Conservation (phyloP, 2,113 vertebrate species). For the Asarcornis scutulata region DNA sequence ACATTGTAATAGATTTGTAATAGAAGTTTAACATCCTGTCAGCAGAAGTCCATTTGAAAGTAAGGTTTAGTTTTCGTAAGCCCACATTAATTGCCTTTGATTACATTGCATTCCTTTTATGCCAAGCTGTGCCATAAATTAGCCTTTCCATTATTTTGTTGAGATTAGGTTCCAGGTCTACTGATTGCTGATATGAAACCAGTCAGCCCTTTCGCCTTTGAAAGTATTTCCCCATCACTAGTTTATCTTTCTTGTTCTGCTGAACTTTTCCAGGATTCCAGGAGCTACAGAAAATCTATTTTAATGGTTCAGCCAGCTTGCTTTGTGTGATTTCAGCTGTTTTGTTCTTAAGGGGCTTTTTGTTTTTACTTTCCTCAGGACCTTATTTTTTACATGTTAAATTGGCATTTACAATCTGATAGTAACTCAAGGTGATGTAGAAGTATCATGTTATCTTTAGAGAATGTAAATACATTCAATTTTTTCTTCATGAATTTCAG, state of each 20-base stretch:
- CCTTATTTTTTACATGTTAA: slow-evolving; percentile 1
- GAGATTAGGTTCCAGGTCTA: not conserved
- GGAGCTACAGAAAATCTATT: not conserved
- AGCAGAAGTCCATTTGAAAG: slow-evolving; percentile 23
- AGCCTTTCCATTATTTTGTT: slow-evolving; percentile 28
- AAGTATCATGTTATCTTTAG: not conserved
- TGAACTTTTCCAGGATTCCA: not conserved
- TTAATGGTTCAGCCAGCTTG: not conserved
- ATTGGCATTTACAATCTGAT: not conserved
- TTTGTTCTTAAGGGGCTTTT: not conserved
- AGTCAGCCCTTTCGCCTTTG: not conserved
- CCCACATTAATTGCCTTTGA: not conserved
- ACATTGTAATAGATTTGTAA: not conserved
- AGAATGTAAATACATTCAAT: not conserved
- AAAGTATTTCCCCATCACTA: not conserved
- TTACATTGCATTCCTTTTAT: not conserved
- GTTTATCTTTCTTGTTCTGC: not conserved
- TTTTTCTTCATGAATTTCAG: not conserved
- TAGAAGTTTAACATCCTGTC: slow-evolving; percentile 1
- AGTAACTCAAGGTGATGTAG: not conserved
- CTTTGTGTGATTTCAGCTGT: not conserved
- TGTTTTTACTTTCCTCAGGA: not conserved
- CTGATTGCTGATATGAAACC: not conserved
- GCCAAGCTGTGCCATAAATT: slow-evolving; percentile 11
- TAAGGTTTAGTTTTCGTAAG: slow-evolving; percentile 23